Conservation (phyloP, 2,888 invertebrate genomes). For the Balanococcus diminutus region DNA sequence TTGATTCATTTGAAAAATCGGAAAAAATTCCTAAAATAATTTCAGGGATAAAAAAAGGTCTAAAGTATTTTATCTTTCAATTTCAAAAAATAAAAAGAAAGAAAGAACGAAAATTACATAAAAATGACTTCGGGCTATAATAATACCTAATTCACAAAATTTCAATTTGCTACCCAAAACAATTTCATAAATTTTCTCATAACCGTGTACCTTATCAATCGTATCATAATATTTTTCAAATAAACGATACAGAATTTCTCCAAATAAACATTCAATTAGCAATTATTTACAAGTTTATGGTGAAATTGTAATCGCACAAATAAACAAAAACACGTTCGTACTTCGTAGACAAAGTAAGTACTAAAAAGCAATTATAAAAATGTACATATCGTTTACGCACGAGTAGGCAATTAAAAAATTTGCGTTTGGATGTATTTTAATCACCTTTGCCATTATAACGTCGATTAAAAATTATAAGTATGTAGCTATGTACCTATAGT, state of each 20-base stretch:
- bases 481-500: no score
- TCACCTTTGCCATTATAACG: background rate
- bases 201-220: background rate
- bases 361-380: conserved; percentile 1
- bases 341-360: background rate
- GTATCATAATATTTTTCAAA: background rate
- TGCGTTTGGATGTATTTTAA: background rate
- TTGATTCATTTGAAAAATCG: no score
- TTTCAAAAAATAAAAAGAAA: no score
- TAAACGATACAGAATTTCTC: background rate
- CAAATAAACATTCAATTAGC: background rate
- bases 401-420: background rate
- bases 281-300: background rate
- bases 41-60: no score
- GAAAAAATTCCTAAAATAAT: no score
- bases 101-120: no score
- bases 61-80: no score
- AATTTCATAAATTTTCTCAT: background rate
- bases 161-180: background rate
- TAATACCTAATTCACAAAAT: no score
- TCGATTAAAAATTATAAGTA: no score
- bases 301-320: background rate
- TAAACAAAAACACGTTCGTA: background rate
- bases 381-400: background rate
- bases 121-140: no score